A percentile compares a stretch with the other conserved stretches of the same genome.
phyloP scores from a whole-genome alignment of 37 sponge, comb jelly and placozoan species.

The Agelas oroides region DNA sequence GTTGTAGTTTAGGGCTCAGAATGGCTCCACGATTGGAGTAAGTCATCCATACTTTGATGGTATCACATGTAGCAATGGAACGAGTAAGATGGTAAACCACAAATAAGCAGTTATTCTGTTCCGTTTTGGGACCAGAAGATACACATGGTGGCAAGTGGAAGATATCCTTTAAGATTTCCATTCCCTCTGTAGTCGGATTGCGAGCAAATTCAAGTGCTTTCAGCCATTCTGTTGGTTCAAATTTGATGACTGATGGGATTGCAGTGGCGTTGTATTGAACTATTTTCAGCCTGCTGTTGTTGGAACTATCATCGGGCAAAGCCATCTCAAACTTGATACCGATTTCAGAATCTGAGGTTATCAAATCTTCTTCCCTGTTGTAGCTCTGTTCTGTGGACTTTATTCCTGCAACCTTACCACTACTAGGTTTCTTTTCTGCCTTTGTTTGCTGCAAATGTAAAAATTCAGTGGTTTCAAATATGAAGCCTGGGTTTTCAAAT shows the following conservation, averaged over 20 bases:
- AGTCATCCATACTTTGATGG: conserved; percentile 61
- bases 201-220: conserved; percentile 17
- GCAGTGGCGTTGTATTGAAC: too few relatives aligned
- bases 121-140: too few relatives aligned
- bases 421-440: too few relatives aligned
- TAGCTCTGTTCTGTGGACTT: too few relatives aligned
- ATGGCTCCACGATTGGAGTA: conserved; percentile 26
- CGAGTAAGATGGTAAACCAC: too few relatives aligned
- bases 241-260: too few relatives aligned
- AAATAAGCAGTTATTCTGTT: not conserved
- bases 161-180: not conserved
- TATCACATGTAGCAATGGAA: conserved; percentile 14
- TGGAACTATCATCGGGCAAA: not conserved
- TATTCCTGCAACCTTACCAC: too few relatives aligned
- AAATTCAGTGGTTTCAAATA: not conserved
- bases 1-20: conserved; percentile 52
- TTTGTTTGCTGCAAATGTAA: too few relatives aligned
- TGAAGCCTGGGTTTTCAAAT: not conserved
- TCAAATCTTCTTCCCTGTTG: too few relatives aligned
- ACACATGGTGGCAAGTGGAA: not conserved
- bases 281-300: not conserved
- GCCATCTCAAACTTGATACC: too few relatives aligned
- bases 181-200: conserved; percentile 22
- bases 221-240: conserved; percentile 37
- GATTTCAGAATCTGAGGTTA: too few relatives aligned